These are phyloP conservation scores for Perca flavescens DNA, from an alignment of 2,113 vertebrate genomes.

Conservation along the genomic window DNA sequence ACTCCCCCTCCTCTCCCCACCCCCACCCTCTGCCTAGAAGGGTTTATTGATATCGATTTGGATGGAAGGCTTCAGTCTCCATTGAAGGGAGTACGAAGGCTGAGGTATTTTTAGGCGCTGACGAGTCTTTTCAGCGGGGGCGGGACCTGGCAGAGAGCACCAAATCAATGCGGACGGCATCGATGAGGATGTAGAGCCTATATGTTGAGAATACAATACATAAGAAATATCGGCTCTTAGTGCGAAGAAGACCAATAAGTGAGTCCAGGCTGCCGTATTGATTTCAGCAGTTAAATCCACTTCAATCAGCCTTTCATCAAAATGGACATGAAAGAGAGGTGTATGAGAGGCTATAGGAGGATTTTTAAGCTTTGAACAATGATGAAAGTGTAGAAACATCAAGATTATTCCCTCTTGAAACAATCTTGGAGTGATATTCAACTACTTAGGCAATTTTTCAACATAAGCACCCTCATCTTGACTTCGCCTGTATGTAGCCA, in stretches of 20 bases:
- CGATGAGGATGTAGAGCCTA: constrained; percentile 22
- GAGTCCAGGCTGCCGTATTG: constrained; percentile 44
- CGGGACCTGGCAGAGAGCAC: constrained; percentile 26
- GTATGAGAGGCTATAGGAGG: constrained; percentile 15
- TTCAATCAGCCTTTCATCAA: constrained; percentile 32
- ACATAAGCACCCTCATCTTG: constrained; percentile 7
- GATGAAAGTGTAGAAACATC: neutral
- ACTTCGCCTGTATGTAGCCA: constrained; percentile 4
- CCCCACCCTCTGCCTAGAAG: neutral
- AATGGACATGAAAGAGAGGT: neutral
- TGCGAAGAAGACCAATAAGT: constrained; percentile 27
- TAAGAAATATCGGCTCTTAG: constrained; percentile 28
- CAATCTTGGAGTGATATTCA: constrained; percentile 9
- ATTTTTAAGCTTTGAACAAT: neutral
- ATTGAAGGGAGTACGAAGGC: constrained; percentile 27
- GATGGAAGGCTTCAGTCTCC: constrained; percentile 30
- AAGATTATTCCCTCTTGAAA: constrained; percentile 2
- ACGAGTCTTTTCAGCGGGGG: constrained; percentile 24
- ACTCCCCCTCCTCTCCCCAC: neutral
- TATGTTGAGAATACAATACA: constrained; percentile 46
- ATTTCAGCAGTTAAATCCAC: constrained; percentile 49
- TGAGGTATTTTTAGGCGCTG: constrained; percentile 54
- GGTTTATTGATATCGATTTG: constrained; percentile 40
- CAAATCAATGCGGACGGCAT: constrained; percentile 48
- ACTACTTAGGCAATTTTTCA: constrained; percentile 14